phyloP scores from a whole-genome alignment of 2,113 vertebrate species.

The Lophius piscatorius region DNA sequence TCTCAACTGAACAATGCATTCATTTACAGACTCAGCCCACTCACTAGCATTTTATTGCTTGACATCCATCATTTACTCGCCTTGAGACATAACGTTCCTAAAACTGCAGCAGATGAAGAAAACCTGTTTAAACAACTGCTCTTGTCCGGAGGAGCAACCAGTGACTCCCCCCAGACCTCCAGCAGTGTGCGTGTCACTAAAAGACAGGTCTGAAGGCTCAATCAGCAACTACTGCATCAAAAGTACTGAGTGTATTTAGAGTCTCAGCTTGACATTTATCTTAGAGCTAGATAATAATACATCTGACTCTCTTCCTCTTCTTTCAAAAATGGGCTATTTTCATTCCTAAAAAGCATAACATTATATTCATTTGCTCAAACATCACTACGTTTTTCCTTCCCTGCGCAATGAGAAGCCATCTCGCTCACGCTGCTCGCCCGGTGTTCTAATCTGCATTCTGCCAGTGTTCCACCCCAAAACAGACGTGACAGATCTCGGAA shows the following conservation, averaged over 20 bases:
- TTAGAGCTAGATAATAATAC: conserved; percentile 21
- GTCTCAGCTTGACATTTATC: conserved; percentile 26
- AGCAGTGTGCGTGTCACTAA: conserved; percentile 11
- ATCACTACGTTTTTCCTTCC: neutral
- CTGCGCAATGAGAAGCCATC: neutral
- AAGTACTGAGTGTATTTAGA: conserved; percentile 36
- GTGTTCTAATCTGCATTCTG: conserved; percentile 20
- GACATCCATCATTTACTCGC: conserved; percentile 56
- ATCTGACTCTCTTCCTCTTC: conserved; percentile 14
- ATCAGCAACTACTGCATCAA: conserved; percentile 40
- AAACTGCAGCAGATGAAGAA: conserved; percentile 24
- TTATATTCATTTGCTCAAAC: neutral
- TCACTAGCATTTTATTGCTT: conserved; percentile 43
- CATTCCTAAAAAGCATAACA: neutral
- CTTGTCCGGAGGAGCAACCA: conserved; percentile 39
- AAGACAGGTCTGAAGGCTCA: conserved; percentile 39
- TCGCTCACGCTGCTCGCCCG: neutral
- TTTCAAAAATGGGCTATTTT: conserved; percentile 10
- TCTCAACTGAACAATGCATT: conserved; percentile 58
- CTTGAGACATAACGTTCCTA: conserved; percentile 33
- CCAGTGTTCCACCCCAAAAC: conserved; percentile 25
- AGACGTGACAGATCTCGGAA: conserved; percentile 42
- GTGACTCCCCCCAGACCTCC: conserved; percentile 35
- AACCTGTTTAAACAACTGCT: conserved; percentile 35
- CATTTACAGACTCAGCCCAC: conserved; percentile 63